Evolutionary conservation across 2,888 invertebrate species (phyloP).

Genomic region (Aquatica leii): DNA sequence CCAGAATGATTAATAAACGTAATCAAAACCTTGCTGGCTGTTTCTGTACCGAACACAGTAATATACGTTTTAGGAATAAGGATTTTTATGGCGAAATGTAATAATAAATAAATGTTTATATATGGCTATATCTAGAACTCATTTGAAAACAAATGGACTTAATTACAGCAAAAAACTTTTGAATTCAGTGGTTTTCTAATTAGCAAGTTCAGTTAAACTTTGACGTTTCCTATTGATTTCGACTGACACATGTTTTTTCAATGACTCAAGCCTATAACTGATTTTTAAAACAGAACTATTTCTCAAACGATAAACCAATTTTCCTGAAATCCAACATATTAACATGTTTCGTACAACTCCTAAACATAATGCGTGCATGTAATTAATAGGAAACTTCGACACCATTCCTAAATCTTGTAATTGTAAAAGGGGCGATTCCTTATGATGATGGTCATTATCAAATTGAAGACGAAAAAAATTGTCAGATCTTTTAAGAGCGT

Average conservation of each 20-base stretch:
- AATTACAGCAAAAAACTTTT: conserved; percentile 32
- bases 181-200: conserved; percentile 39
- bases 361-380: neutral
- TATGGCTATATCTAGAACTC: conserved; percentile 13
- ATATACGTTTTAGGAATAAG: conserved; percentile 17
- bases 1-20: conserved; percentile 18
- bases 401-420: neutral
- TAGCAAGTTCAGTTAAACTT: conserved; percentile 26
- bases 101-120: conserved; percentile 31
- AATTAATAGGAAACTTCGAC: neutral
- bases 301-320: neutral
- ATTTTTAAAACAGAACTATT: neutral
- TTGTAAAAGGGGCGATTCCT: neutral
- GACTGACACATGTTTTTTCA: conserved; percentile 10
- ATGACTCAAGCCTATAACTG: no score
- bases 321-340: neutral
- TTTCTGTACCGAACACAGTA: conserved; percentile 5
- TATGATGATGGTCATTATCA: neutral
- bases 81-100: conserved; percentile 29
- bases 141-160: conserved; percentile 25
- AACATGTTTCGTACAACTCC: neutral
- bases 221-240: conserved; percentile 35
- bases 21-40: conserved; percentile 19
- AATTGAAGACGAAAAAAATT: neutral
- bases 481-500: neutral